Base-by-base conservation (phyloP, 2,888 invertebrate genomes). In the Graphium colonna region DNA sequence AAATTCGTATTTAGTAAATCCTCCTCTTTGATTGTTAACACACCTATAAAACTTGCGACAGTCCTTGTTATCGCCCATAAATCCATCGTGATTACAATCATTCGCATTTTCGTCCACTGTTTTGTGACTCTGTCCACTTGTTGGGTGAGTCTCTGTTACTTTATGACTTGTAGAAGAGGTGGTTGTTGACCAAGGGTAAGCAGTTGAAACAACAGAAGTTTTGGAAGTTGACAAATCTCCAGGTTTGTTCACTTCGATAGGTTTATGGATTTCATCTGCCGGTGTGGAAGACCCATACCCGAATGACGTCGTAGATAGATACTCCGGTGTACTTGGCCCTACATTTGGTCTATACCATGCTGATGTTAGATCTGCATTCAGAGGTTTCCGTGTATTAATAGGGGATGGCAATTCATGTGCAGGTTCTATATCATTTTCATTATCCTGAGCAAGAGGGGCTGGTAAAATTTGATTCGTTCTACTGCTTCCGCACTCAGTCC, bases 11-110 rank as follows among this genome's bases (percentile, higher is more conserved):
- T 91, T 93, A 46, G 88, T 91, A 67, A 90, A 94, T 5, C 92
- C 90, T 55, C 92, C 92, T 42, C 90, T 80, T 18, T 91, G 92
- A 68, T 92, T 91, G 42, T 86, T 85, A 9, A 95, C 94, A 76
- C 96, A 96, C 65, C 95, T 91, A 72, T 95, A 95, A 83, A 96
- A 96, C 73, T 94, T 95, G 31, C 90, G 92, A 69, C 96, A 96
- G 69, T 95, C 92, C 55, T 90, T 85, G 43, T 89, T 91, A 74
- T 96, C 93, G 12, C 93, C 92, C 73, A 94, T 92, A 69, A 95
- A 96, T 45, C 96, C 96, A 72, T 94, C 93, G 60, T 82, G 74
- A n/a, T 75, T 81, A 69, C 95, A 95, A 3, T 21, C 21, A 21
- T 21, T 21, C 47, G 70, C 66, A 56, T 79, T 75, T 41, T 58